These are phyloP conservation scores for Toxostoma redivivum DNA, from an alignment of 2,113 vertebrate genomes.

Conservation along the genomic window DNA sequence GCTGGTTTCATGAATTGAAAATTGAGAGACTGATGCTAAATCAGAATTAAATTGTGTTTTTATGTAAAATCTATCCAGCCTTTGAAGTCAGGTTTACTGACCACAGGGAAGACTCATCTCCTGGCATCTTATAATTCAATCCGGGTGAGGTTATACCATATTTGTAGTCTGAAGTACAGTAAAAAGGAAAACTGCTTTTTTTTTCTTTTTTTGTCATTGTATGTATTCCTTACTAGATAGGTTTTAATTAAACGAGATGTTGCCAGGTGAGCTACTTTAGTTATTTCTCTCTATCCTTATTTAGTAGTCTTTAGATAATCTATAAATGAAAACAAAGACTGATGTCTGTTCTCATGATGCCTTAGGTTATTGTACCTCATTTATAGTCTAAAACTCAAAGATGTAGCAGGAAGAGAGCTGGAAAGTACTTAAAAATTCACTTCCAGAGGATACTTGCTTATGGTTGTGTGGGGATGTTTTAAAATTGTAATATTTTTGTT, in stretches of 20 bases:
- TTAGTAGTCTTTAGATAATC: background rate
- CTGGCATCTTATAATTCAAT: background rate
- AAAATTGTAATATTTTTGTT: background rate
- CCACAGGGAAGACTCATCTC: background rate
- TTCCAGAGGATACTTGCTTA: background rate
- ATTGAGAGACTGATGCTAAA: background rate
- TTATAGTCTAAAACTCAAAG: background rate
- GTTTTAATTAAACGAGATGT: background rate
- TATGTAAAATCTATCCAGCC: background rate
- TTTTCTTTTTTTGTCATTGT: background rate
- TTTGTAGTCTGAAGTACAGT: background rate
- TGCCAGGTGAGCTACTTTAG: background rate
- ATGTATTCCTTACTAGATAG: background rate
- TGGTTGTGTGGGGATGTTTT: too few species aligned
- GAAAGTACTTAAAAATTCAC: background rate
- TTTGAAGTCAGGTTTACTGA: background rate
- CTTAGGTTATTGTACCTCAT: background rate
- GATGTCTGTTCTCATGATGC: background rate
- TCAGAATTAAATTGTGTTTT: background rate
- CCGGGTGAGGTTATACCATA: background rate
- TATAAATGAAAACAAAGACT: background rate
- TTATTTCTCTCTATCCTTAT: background rate
- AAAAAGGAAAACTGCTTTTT: background rate
- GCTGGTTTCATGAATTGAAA: background rate
- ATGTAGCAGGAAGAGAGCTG: background rate